Conservation (phyloP, 2,113 vertebrate genomes). For the Stigmatopora argus region DNA sequence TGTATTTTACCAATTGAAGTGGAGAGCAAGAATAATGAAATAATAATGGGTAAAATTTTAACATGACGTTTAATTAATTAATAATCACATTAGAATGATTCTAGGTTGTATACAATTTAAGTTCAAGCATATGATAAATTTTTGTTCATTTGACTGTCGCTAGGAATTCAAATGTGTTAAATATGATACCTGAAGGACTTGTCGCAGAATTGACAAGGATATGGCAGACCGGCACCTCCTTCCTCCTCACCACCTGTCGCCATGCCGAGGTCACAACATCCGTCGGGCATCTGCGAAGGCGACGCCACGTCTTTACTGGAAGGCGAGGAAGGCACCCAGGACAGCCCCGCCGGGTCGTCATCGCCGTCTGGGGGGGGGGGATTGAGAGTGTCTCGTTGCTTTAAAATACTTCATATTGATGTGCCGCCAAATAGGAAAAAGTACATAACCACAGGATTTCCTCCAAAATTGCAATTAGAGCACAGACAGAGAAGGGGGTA, state of each 20-base stretch:
- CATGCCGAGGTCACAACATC: conserved; percentile 93
- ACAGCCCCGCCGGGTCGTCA: conserved; percentile 91
- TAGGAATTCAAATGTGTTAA: not conserved
- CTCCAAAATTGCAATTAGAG: not conserved
- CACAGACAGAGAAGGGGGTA: conserved; percentile 27
- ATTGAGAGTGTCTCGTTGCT: not conserved
- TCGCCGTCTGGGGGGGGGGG: conserved; percentile 83
- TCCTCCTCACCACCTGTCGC: conserved; percentile 92
- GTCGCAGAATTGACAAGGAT: conserved; percentile 99
- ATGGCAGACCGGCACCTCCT: conserved; percentile 93
- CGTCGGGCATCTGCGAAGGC: conserved; percentile 94
- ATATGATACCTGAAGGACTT: conserved; percentile 87
- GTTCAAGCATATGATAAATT: conserved; percentile 17
- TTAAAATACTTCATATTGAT: not conserved
- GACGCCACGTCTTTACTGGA: conserved; percentile 99
- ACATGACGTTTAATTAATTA: too few relatives aligned
- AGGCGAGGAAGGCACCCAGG: conserved; percentile 98
- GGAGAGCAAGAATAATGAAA: too few relatives aligned
- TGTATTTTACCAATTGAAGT: not conserved
- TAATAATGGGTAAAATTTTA: too few relatives aligned
- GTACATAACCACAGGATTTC: conserved; percentile 21
- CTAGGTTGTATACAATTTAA: conserved; percentile 7
- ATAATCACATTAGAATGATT: too few relatives aligned
- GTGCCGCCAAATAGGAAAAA: not conserved
- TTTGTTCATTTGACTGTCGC: conserved; percentile 26